Conservation (phyloP, 2,113 vertebrate species). For the Chloropsis cyanopogon region DNA sequence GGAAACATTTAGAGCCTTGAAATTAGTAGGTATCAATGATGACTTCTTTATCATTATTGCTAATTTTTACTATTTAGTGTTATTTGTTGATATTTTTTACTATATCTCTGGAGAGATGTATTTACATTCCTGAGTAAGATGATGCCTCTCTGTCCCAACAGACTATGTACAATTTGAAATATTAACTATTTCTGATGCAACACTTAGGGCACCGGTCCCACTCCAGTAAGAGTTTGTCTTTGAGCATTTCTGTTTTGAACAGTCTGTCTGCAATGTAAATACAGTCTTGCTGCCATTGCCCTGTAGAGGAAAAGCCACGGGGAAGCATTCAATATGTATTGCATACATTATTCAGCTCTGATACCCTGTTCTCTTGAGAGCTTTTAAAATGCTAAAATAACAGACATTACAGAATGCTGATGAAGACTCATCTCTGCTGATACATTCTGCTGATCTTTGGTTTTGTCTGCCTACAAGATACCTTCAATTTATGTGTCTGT, state of each 20-base stretch:
- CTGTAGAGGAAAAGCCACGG: neutral
- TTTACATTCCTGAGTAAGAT: neutral
- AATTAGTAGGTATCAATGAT: conserved; percentile 63
- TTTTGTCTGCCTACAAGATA: neutral
- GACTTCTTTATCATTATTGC: neutral
- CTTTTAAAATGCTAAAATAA: neutral
- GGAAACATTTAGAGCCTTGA: conserved; percentile 62
- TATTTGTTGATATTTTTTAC: neutral
- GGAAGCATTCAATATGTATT: neutral
- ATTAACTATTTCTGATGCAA: neutral
- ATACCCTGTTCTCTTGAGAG: neutral
- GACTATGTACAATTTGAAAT: neutral
- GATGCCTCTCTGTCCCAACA: neutral
- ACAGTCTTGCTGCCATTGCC: neutral
- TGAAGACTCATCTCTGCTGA: neutral
- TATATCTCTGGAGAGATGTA: neutral
- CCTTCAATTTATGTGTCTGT: neutral
- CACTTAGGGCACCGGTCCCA: neutral
- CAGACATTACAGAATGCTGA: neutral
- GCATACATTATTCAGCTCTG: neutral
- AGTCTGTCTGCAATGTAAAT: neutral
- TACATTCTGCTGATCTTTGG: neutral
- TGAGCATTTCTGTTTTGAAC: neutral
- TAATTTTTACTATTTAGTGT: neutral
- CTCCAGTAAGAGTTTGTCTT: neutral